Evolutionary conservation across 2,113 vertebrate genomes (phyloP).

Genomic region (Nerophis ophidion): DNA sequence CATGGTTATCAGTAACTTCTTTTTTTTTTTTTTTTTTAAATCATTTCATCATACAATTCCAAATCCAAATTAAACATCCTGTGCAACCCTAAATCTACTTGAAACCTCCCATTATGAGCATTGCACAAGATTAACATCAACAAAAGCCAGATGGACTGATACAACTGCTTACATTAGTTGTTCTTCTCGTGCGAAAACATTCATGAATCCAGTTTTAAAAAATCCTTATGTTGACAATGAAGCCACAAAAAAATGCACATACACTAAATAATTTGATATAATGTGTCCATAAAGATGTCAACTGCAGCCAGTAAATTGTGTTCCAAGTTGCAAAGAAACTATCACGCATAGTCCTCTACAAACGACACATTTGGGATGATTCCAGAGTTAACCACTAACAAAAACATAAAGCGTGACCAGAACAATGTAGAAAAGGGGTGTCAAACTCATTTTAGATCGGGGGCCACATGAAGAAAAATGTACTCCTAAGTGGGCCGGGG

Average conservation of each 20-base stretch:
- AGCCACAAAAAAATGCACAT: slow-evolving; percentile 9
- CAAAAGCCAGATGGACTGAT: slow-evolving; percentile 28
- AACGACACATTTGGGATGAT: slow-evolving; percentile 38
- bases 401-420: slow-evolving; percentile 13
- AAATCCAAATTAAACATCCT: slow-evolving; percentile 30
- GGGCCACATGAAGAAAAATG: too few relatives aligned
- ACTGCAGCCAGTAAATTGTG: background rate
- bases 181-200: slow-evolving; percentile 14
- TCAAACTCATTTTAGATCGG: too few relatives aligned
- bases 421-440: slow-evolving; percentile 15
- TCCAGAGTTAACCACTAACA: slow-evolving; percentile 22
- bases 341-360: slow-evolving; percentile 25
- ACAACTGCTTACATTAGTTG: slow-evolving; percentile 5
- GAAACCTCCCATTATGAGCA: slow-evolving; percentile 9
- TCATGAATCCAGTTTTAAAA: slow-evolving; percentile 13
- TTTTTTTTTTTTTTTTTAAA: background rate
- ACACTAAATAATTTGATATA: background rate
- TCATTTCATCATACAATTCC: background rate
- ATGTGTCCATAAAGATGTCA: background rate
- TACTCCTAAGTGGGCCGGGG: too few relatives aligned
- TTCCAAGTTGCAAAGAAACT: slow-evolving; percentile 6
- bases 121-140: slow-evolving; percentile 27
- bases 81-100: slow-evolving; percentile 9
- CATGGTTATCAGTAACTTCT: background rate
- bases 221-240: background rate